Evolutionary conservation across 2,888 invertebrate genomes (phyloP), one percentile per base, ranked within the genome.

Genomic region (Atrina japonica): DNA sequence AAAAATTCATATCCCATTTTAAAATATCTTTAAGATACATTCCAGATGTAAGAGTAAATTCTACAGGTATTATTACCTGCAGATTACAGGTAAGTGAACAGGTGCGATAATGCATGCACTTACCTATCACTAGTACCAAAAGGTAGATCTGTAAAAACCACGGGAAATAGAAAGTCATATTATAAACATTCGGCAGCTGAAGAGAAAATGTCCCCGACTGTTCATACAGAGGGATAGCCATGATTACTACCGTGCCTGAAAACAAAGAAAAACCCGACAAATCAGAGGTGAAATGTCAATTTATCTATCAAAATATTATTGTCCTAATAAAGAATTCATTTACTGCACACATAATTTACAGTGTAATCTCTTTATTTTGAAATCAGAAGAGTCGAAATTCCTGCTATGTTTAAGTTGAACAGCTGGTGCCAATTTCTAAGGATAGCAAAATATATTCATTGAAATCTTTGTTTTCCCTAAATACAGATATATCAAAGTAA

Each of bases 151-250:
- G 93, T 83, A 98, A 91, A 71, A 96, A 93, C 0, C 94, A 93
- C 0, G 97, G 95, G 92, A 96, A 94, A 88, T 96, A 94, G 90
- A 98, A 96, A 0, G 95, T 93, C 80, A 96, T 94, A 91, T 98
- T 98, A 93, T 94, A 94, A 3, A 92, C 88, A 89, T 98, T 98
- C 0, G 98, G 97, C 88, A 98, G 87, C 0, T 93, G 91, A 1
- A 96, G 87, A 0, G 95, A 94, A 87, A 95, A 96, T 64, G 92
- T 93, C 59, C 93, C 93, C 0, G 96, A 96, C 86, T 96, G 95
- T 80, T 97, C 96, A 85, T 97, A 96, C 88, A 95, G 96, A 0
- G 97, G 96, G 86, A 98, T 95, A 88, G 96, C 95, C 61, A 96
- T 91, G 73, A 90, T 86, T 78, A 91, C 86, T 27, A 91, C 83